phyloP scores from a whole-genome alignment of 53 echinoderm and acorn worm genomes.

The Crossaster papposus region DNA sequence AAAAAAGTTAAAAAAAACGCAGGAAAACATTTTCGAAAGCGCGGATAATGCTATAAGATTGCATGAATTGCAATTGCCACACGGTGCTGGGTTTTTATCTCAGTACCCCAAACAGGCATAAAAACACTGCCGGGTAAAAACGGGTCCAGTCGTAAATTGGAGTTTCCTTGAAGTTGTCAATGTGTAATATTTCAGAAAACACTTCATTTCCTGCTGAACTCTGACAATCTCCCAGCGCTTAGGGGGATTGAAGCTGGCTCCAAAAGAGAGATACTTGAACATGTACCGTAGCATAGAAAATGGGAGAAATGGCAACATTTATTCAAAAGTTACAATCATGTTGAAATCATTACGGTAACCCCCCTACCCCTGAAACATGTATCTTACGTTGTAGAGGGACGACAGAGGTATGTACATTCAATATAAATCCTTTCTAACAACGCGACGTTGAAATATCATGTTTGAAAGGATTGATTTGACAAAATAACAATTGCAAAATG shows the following conservation, averaged over 20 bases:
- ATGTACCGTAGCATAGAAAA: neutral
- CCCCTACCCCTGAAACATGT: too few relatives aligned
- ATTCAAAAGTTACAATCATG: too few relatives aligned
- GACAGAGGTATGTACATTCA: too few relatives aligned
- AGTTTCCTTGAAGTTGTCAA: constrained; percentile 51
- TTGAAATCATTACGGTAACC: too few relatives aligned
- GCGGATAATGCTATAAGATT: neutral
- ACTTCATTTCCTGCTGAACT: constrained; percentile 42
- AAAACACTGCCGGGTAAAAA: constrained; percentile 18
- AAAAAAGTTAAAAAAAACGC: neutral
- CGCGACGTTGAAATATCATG: too few relatives aligned
- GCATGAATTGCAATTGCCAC: neutral
- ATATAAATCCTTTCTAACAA: too few relatives aligned
- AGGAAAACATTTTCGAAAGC: neutral
- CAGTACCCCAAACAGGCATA: constrained; percentile 1
- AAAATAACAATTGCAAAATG: too few relatives aligned
- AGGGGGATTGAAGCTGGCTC: neutral
- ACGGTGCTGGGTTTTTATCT: neutral
- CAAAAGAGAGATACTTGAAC: neutral
- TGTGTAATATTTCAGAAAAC: constrained; percentile 51
- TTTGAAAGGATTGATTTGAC: too few relatives aligned
- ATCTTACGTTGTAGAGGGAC: too few relatives aligned
- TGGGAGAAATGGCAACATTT: too few relatives aligned
- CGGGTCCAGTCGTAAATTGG: constrained; percentile 38
- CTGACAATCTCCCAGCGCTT: neutral